These are phyloP conservation scores for Centrocercus urophasianus DNA, from an alignment of 2,113 vertebrate species.

Conservation along the genomic window DNA sequence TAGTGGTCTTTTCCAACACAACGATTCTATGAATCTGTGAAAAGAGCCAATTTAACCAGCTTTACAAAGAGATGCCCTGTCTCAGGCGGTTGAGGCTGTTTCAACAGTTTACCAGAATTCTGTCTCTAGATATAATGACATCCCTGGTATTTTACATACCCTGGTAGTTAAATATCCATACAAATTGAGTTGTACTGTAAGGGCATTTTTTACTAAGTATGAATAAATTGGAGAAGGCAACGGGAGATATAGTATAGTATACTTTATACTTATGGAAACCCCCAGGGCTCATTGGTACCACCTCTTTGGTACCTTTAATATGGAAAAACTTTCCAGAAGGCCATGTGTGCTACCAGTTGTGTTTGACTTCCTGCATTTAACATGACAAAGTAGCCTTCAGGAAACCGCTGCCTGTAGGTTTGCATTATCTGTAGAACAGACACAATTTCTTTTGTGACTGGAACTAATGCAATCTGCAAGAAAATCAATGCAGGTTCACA, in stretches of 20 bases:
- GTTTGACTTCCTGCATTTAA: not conserved
- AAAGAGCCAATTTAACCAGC: not conserved
- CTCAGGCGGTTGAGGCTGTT: not conserved
- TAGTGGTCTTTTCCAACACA: too few species aligned
- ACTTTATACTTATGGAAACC: not conserved
- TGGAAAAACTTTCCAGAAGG: not conserved
- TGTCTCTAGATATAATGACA: not conserved
- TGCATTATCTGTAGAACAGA: slow-evolving; percentile 55
- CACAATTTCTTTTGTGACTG: slow-evolving; percentile 53
- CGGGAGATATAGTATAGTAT: not conserved
- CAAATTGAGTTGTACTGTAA: not conserved
- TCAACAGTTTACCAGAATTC: not conserved
- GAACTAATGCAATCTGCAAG: slow-evolving; percentile 71
- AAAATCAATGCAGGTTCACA: slow-evolving; percentile 69
- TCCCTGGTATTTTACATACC: not conserved
- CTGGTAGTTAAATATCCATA: not conserved
- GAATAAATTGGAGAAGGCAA: not conserved
- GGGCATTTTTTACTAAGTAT: not conserved
- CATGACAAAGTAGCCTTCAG: slow-evolving; percentile 23
- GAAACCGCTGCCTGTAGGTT: slow-evolving; percentile 25
- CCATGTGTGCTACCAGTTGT: not conserved
- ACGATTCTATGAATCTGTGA: too few species aligned
- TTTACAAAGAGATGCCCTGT: not conserved
- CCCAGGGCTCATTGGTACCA: not conserved
- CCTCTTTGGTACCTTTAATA: not conserved